Evolutionary conservation across 2,113 vertebrate genomes (phyloP).

Genomic region (Symphodus melops): DNA sequence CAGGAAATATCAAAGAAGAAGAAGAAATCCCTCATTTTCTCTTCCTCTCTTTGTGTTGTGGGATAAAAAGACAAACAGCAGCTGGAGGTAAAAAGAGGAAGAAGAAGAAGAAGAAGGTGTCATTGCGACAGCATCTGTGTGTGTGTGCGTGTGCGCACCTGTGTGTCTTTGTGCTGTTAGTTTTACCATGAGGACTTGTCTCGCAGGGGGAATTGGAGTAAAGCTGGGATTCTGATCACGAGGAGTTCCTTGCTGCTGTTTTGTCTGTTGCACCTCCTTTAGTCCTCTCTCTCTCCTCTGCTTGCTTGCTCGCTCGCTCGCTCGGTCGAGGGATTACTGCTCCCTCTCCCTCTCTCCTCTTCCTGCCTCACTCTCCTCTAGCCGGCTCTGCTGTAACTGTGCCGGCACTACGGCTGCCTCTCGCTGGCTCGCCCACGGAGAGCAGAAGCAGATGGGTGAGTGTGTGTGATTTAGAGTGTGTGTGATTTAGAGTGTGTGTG

Average conservation of each 20-base stretch:
- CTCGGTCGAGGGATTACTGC: constrained; percentile 21
- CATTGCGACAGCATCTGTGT: constrained; percentile 52
- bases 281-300: not conserved
- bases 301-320: not conserved
- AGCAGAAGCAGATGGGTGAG: constrained; percentile 53
- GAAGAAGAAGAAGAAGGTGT: constrained; percentile 43
- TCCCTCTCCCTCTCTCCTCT: not conserved
- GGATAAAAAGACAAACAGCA: constrained; percentile 40
- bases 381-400: constrained; percentile 19
- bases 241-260: constrained; percentile 39
- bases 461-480: constrained; percentile 14
- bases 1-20: constrained; percentile 11
- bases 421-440: constrained; percentile 22
- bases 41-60: not conserved
- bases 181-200: not conserved
- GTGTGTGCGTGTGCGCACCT: not conserved
- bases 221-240: constrained; percentile 25
- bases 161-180: not conserved
- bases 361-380: constrained; percentile 1
- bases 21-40: not conserved
- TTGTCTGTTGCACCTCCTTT: constrained; percentile 46
- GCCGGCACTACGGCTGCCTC: constrained; percentile 12
- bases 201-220: constrained; percentile 53
- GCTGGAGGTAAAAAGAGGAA: constrained; percentile 14
- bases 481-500: constrained; percentile 4